Percentiles rank a stretch among this genome's conserved stretches.
phyloP scores from a whole-genome alignment of 2,113 vertebrate genomes.

The Rhabdomys dilectus region DNA sequence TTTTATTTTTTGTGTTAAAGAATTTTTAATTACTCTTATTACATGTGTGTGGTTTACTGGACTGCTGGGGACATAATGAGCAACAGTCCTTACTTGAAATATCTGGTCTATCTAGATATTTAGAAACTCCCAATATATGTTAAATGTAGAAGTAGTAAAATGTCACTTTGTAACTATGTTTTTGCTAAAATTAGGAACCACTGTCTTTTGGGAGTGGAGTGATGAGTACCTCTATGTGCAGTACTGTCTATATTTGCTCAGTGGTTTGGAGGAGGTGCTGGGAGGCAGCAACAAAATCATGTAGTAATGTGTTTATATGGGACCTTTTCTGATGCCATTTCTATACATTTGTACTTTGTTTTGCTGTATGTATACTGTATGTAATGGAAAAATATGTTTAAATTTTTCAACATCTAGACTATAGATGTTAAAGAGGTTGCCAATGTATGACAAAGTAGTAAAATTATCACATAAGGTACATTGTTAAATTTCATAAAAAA shows the following conservation, averaged over 20 bases:
- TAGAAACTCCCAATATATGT: too few species aligned
- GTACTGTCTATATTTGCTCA: neutral
- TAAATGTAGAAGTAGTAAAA: too few species aligned
- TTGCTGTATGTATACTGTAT: conserved; percentile 33
- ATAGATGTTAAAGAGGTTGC: conserved; percentile 29
- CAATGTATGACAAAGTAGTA: conserved; percentile 46
- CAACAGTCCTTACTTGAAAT: too few species aligned
- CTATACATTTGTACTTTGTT: conserved; percentile 34
- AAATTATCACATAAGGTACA: conserved; percentile 47
- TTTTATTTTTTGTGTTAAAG: too few species aligned
- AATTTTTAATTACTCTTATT: too few species aligned
- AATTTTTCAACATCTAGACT: conserved; percentile 34
- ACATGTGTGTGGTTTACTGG: too few species aligned
- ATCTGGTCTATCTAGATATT: too few species aligned
- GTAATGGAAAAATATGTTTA: neutral
- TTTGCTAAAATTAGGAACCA: too few species aligned
- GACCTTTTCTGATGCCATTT: neutral
- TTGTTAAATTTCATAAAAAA: neutral
- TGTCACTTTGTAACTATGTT: too few species aligned
- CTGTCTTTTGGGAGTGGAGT: too few species aligned
- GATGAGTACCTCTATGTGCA: neutral
- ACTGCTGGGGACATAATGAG: too few species aligned
- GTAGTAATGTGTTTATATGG: neutral
- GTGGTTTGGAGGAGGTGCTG: neutral
- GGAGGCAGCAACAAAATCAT: neutral